Conservation (phyloP, 2,113 vertebrate species). For the Xyliphius kryptos region DNA sequence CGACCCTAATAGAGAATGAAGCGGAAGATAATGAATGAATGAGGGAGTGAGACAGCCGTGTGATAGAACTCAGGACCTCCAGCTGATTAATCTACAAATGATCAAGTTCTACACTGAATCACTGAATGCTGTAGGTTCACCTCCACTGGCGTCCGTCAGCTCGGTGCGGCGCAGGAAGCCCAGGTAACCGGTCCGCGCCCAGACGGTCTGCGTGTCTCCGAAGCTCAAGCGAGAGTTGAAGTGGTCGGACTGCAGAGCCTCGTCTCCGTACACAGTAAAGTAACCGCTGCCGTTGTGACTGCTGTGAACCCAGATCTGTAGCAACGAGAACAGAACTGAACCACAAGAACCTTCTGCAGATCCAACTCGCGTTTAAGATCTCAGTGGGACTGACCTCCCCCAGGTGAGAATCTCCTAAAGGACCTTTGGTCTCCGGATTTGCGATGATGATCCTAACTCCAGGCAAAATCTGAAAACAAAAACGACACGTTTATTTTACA, state of each 20-base stretch:
- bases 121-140: conserved; percentile 60
- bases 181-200: conserved; percentile 93
- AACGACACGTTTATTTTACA: background rate
- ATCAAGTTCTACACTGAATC: no score
- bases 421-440: conserved; percentile 97
- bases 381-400: conserved; percentile 75
- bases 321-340: background rate
- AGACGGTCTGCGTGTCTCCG: conserved; percentile 90
- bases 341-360: background rate
- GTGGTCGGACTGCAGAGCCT: conserved; percentile 93
- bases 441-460: conserved; percentile 97
- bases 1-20: no score
- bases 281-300: conserved; percentile 95
- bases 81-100: no score
- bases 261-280: conserved; percentile 94
- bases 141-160: conserved; percentile 94
- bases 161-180: conserved; percentile 94
- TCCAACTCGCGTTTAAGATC: no score
- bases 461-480: conserved; percentile 77
- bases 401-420: conserved; percentile 93
- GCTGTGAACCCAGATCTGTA: conserved; percentile 96
- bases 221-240: conserved; percentile 93
- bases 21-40: no score
- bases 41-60: no score
- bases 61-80: no score